Base-by-base conservation (phyloP, 2,113 vertebrate genomes). In the Manacus vitellinus region DNA sequence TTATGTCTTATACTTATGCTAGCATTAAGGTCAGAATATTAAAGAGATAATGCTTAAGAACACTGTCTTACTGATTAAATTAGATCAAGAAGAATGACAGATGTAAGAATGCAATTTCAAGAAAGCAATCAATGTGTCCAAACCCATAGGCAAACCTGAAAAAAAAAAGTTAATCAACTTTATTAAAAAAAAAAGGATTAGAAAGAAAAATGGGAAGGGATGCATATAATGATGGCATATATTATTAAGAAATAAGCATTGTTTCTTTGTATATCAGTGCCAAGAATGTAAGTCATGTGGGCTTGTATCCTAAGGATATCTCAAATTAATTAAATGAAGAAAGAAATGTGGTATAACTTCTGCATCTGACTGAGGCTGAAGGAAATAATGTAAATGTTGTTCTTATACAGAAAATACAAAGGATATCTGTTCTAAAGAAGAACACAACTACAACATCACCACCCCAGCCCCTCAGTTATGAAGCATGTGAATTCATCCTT, bases 381-480 rank as follows among this genome's bases (percentile, higher is more conserved):
- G 18, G 24, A 89, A 65, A 27, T 18, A 37, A 44, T 5, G 3
- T 23, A 59, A 49, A 14, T 27, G 8, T 54, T 74, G 18, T 8
- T 67, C 12, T 92, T 44, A 10, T 10, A 37, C 23, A 18, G 10
- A 41, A 79, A 77, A 73, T 23, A 6, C 4, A 41, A 66, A 54
- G 12, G 73, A 24, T 2, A 49, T 2, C 20, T 77, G 73, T 68
- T 66, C 30, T 55, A 27, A 77, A 54, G 37, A 22, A 15, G 22
- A 13, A 33, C 4, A 8, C 35, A 30, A 27, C 3, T 39, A 14
- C 4, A 35, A 3, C 41, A 49, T 9, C 24, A 43, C 16, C 9
- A 6, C 7, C 4, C 4, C 4, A 33, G 1, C 1, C 4, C 3
- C 3, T 1, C 19, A 39, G 0, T 41, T 39, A 31, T 17, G 39